Conservation (phyloP, 2,113 vertebrate species). For the Gymnogyps californianus region DNA sequence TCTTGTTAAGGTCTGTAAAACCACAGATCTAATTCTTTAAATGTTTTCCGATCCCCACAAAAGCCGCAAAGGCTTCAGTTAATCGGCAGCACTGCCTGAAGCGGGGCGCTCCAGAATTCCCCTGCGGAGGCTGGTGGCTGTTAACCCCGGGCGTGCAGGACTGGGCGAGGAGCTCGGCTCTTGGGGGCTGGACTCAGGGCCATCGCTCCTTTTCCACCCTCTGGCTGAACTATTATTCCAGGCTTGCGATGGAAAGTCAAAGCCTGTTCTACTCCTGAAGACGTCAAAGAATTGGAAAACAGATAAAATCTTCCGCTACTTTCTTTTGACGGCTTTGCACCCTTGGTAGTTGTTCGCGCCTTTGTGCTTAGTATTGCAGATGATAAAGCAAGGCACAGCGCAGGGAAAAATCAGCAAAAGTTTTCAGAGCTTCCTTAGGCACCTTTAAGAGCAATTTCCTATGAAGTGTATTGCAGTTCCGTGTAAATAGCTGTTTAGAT, state of each 20-base stretch:
- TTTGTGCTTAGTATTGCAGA: neutral
- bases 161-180: neutral
- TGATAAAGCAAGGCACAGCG: neutral
- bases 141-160: neutral
- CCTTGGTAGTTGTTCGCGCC: neutral
- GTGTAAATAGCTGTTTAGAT: neutral
- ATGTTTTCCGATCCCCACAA: neutral
- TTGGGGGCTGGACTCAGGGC: rapidly evolving
- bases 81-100: rapidly evolving
- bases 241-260: neutral
- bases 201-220: neutral
- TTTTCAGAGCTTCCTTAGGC: neutral
- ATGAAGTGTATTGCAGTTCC: no score
- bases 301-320: neutral
- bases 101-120: neutral
- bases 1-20: neutral
- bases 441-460: neutral
- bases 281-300: neutral
- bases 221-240: neutral
- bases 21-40: neutral
- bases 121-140: neutral
- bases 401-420: neutral
- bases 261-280: neutral
- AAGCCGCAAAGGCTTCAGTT: neutral
- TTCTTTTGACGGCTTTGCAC: neutral